Conservation (phyloP, 2,888 invertebrate genomes). For the Tridacna crocea region DNA sequence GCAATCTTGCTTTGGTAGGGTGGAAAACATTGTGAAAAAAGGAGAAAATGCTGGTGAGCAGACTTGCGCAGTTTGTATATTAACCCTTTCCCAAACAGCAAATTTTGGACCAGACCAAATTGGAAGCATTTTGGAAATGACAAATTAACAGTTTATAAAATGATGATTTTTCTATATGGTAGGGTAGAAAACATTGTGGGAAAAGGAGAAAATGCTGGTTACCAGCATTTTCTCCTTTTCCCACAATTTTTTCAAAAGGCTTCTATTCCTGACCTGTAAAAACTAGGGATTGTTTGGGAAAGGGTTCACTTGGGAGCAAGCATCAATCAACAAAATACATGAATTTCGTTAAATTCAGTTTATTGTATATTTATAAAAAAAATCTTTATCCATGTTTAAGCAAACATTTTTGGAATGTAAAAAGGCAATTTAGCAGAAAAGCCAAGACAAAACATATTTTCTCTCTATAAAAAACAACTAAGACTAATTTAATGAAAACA, state of each 20-base stretch:
- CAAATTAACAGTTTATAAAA: too few relatives aligned
- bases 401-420: constrained; percentile 26
- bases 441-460: neutral
- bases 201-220: neutral
- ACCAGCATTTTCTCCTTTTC: neutral
- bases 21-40: too few relatives aligned
- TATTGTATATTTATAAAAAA: constrained; percentile 19
- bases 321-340: neutral
- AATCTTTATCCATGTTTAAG: constrained; percentile 10
- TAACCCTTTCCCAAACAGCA: too few relatives aligned
- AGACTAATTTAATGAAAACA: constrained; percentile 19
- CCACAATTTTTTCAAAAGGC: neutral
- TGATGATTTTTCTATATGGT: too few relatives aligned
- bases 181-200: neutral
- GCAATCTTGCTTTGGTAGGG: too few relatives aligned
- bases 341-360: constrained; percentile 7
- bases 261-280: too few relatives aligned
- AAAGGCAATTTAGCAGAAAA: constrained; percentile 15
- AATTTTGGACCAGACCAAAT: too few relatives aligned
- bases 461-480: neutral
- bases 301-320: neutral
- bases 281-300: too few relatives aligned
- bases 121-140: too few relatives aligned
- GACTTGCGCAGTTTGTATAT: too few relatives aligned
- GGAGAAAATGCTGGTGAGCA: too few relatives aligned